phyloP scores from a whole-genome alignment of 2,797 vertebrate species.

The Buceros bicornis region DNA sequence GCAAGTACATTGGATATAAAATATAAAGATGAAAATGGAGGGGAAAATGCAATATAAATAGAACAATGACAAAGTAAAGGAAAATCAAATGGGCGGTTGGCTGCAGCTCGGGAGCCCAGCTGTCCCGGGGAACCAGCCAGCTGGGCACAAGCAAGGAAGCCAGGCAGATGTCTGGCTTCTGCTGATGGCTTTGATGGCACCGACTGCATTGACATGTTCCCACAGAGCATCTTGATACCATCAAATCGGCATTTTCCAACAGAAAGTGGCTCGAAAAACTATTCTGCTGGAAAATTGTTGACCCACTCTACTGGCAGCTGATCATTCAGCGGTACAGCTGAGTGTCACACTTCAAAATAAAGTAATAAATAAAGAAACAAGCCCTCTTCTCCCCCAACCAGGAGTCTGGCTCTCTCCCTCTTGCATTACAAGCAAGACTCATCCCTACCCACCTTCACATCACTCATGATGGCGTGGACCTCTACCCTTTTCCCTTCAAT shows the following conservation, averaged over 20 bases:
- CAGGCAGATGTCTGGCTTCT: conserved; percentile 61
- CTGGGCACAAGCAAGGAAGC: conserved; percentile 40
- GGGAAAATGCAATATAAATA: background rate
- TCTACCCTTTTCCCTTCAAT: background rate
- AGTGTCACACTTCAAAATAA: background rate
- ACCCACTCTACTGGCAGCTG: background rate
- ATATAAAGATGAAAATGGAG: background rate
- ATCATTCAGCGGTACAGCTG: background rate
- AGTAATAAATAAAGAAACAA: background rate
- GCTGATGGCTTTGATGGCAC: background rate
- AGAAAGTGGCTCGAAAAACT: background rate
- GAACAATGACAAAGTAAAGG: background rate
- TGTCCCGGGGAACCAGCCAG: conserved; percentile 54
- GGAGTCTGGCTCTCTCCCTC: background rate
- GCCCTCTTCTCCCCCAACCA: background rate
- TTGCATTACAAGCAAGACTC: background rate
- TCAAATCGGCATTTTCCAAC: background rate
- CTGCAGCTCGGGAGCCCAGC: background rate
- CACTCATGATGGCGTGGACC: rapidly evolving
- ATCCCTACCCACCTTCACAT: background rate
- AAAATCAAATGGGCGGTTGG: background rate
- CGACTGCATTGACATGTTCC: conserved; percentile 3
- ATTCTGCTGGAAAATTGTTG: conserved; percentile 20
- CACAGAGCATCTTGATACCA: background rate
- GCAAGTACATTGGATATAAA: background rate